Base-by-base conservation (phyloP, 2,797 vertebrate genomes). In the Mus caroli region DNA sequence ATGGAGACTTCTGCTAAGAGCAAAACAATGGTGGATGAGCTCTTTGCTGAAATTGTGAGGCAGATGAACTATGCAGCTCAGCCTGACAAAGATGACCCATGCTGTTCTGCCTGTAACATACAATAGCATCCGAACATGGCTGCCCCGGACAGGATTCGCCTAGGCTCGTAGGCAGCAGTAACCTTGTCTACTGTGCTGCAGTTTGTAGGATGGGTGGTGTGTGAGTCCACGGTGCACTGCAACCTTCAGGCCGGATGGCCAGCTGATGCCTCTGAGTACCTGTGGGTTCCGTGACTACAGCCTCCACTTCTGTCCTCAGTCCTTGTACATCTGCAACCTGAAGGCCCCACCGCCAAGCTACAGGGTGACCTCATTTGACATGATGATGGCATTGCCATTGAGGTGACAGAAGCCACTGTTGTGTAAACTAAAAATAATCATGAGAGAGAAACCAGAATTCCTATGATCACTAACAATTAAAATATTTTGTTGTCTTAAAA, bases 1-100 rank as follows among this genome's bases (percentile, higher is more conserved):
- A 99, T 99, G 99, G 99, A 99, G 98, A 99, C 99, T 8, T 99
- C 99, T 7, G 99, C 99, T 97, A 99, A 99, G 98, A 99, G 99
- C 98, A 99, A 99, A 99, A 99, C 99, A 92, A 99, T 99, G 99
- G 99, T 99, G 98, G 99, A 99, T 96, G 99, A 99, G 98, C 99
- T 99, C 97, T 99, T 99, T 97, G 99, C 99, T 0, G 99, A 99
- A 98, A 99, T 99, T 28, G 99, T 99, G 97, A 99, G 99, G 98
- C 99, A 99, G 98, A 99, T 99, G 99, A 99, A 99, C 99, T 99
- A 99, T 96, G 99, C 99, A 24, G 99, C 99, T 64, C 99, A 99
- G 99, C 99, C 99, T 1, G 99, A 99, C 99, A 99, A 99, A 98
- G 99, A 99, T 69, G 99, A 99, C 98, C 99, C 99, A 17, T 99